Conservation (phyloP, 1,140 invertebrate species). For the Muscidifurax raptorellus region DNA sequence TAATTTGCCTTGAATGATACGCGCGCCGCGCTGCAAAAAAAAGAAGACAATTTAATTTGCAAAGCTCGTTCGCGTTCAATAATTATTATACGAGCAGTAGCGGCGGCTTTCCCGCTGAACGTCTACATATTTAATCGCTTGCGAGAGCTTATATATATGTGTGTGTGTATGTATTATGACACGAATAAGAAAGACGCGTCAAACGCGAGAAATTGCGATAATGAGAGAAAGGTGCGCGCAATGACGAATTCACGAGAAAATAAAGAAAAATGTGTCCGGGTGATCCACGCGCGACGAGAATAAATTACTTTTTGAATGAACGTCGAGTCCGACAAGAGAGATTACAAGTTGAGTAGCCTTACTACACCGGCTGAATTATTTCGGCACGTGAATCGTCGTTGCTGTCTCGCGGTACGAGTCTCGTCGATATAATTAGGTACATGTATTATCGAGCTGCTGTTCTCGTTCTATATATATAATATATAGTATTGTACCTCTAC, state of each 20-base stretch:
- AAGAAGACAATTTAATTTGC: background rate
- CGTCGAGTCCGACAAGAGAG: background rate
- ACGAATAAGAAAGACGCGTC: slow-evolving; percentile 32
- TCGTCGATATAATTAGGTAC: no score
- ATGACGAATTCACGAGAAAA: slow-evolving; percentile 29
- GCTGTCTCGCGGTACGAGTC: background rate
- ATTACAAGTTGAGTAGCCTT: slow-evolving; percentile 9
- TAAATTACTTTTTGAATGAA: slow-evolving; percentile 25
- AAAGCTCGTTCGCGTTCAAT: background rate
- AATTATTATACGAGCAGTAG: background rate
- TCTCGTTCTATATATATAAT: no score
- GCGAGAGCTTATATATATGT: no score
- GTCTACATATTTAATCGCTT: slow-evolving; percentile 14
- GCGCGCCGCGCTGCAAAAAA: background rate
- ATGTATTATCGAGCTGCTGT: no score
- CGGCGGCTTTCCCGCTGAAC: background rate
- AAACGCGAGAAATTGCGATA: slow-evolving; percentile 44
- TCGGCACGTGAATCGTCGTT: background rate
- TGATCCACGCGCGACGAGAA: slow-evolving; percentile 9
- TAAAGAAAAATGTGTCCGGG: background rate
- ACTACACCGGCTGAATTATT: background rate
- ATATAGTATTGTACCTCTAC: no score
- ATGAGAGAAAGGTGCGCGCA: slow-evolving; percentile 44
- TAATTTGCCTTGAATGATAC: slow-evolving; percentile 5
- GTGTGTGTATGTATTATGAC: background rate